These are phyloP conservation scores for Phaedon cochleariae DNA, from an alignment of 2,888 invertebrate genomes.

Conservation along the genomic window DNA sequence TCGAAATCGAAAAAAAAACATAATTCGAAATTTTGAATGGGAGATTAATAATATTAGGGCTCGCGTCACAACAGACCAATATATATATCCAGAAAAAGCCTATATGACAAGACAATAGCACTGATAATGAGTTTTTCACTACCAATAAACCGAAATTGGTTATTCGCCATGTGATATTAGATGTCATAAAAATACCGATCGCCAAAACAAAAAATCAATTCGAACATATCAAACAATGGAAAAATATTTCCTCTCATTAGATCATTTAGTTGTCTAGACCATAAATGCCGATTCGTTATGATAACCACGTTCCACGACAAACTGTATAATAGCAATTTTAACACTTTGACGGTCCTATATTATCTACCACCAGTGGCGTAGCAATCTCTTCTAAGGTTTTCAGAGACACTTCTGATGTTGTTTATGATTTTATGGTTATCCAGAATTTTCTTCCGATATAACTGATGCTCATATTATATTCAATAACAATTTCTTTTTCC, in stretches of 20 bases:
- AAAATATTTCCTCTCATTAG: slow-evolving; percentile 5
- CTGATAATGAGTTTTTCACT: background rate
- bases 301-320: slow-evolving; percentile 53
- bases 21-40: too few species aligned
- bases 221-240: background rate
- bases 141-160: background rate
- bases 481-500: too few species aligned
- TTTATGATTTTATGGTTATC: background rate
- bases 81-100: background rate
- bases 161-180: background rate
- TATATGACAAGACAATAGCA: background rate
- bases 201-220: background rate
- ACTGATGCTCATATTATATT: too few species aligned
- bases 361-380: slow-evolving; percentile 38
- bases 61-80: background rate
- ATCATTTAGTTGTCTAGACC: slow-evolving; percentile 25
- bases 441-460: too few species aligned
- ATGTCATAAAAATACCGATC: background rate
- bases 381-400: too few species aligned
- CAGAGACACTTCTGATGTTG: background rate
- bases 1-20: too few species aligned
- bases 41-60: background rate
- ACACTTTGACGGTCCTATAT: slow-evolving; percentile 55
- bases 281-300: slow-evolving; percentile 42
- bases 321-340: slow-evolving; percentile 58